These are phyloP conservation scores for Sternotherus odoratus DNA, from an alignment of 2,797 vertebrate species.

Conservation along the genomic window DNA sequence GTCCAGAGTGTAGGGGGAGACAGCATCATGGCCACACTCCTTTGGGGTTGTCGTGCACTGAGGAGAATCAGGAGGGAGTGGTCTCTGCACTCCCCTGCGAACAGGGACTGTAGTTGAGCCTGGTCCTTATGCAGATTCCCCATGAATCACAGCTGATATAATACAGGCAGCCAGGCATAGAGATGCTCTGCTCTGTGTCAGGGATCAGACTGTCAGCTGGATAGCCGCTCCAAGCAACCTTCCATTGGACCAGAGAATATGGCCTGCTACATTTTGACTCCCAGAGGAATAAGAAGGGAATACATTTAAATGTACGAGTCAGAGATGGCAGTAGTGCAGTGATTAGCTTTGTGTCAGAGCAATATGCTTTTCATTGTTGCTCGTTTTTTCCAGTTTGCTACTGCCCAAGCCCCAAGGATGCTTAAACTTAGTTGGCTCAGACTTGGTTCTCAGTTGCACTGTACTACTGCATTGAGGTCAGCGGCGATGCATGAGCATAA, in stretches of 20 bases:
- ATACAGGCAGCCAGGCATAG: background rate
- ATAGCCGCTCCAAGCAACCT: rapidly evolving
- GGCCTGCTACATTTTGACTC: background rate
- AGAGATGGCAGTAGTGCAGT: background rate
- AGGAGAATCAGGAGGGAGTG: background rate
- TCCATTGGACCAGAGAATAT: background rate
- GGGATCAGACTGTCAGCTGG: background rate
- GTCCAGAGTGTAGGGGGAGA: background rate
- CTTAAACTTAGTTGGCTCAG: background rate
- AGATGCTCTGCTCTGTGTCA: background rate
- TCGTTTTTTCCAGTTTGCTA: background rate
- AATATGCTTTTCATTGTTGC: background rate
- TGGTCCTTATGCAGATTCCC: rapidly evolving
- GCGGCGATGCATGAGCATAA: rapidly evolving
- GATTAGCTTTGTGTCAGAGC: background rate
- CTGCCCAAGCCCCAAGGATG: background rate
- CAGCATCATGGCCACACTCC: background rate
- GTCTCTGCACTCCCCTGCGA: background rate
- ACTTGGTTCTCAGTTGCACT: background rate
- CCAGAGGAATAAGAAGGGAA: background rate
- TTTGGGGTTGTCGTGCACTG: background rate
- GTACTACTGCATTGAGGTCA: background rate
- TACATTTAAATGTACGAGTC: background rate
- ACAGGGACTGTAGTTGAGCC: background rate
- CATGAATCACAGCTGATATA: rapidly evolving